Base-by-base conservation (phyloP, 2,888 invertebrate genomes). In the Cordylochernes scorpioides region DNA sequence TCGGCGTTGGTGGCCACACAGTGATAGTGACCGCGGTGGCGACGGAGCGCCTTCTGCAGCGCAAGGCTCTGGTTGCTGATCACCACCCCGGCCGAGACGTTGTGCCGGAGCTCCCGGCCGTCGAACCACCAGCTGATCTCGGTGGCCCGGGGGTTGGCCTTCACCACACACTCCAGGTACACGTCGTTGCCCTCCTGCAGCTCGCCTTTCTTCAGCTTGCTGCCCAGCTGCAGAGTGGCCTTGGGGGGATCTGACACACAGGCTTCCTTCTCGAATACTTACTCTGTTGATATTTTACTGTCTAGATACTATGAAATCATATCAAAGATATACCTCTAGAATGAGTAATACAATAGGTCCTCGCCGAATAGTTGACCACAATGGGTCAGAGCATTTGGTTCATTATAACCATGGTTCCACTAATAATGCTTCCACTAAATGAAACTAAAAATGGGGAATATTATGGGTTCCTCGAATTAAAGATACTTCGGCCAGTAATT, bases 231-330 rank as follows among this genome's bases (percentile, higher is more conserved):
- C 44, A 80, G 55, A 31, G 68, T 65, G 38, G 80, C 75, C 49
- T 75, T 68, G 25, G 80, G 80, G 9, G 77, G 71, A 60, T 77
- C 80, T 80, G 63, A 9, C 24, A 28, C n/a, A n/a, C n/a, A n/a
- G n/a, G n/a, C n/a, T n/a, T n/a, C n/a, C n/a, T n/a, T n/a, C n/a
- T n/a, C n/a, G n/a, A n/a, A n/a, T n/a, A n/a, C n/a, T n/a, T n/a
- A n/a, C n/a, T n/a, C n/a, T n/a, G n/a, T n/a, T n/a, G n/a, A n/a
- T n/a, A n/a, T n/a, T n/a, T n/a, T n/a, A n/a, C n/a, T n/a, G n/a
- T n/a, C n/a, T n/a, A n/a, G n/a, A n/a, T n/a, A n/a, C n/a, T n/a
- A n/a, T n/a, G n/a, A n/a, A n/a, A n/a, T n/a, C n/a, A n/a, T n/a
- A n/a, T n/a, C n/a, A n/a, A n/a, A n/a, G n/a, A n/a, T n/a, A n/a